Evolutionary conservation across 2,797 vertebrate species (phyloP).

Genomic region (Pelochelys cantorii): DNA sequence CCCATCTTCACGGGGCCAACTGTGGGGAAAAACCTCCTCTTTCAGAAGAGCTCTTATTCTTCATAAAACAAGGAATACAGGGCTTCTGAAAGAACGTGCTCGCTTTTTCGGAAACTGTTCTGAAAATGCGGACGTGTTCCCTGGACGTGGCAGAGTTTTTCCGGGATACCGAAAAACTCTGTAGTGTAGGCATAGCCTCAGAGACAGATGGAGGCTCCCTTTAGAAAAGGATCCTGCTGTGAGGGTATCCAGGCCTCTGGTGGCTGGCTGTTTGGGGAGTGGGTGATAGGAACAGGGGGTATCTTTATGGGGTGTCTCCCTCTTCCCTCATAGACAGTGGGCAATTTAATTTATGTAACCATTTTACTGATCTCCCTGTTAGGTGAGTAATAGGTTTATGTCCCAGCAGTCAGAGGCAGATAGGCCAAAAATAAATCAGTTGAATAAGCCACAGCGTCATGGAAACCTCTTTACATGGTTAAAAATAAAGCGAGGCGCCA

Average conservation of each 20-base stretch:
- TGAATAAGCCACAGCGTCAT: background rate
- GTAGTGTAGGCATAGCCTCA: too few relatives aligned
- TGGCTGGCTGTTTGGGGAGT: background rate
- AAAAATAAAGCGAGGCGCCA: constrained; percentile 62
- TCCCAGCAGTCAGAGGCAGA: background rate
- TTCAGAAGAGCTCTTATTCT: too few relatives aligned
- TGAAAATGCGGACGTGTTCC: too few relatives aligned
- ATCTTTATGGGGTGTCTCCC: background rate
- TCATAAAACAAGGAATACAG: too few relatives aligned
- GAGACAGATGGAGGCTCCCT: background rate
- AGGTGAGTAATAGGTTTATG: constrained; percentile 36
- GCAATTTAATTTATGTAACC: background rate
- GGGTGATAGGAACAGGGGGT: background rate
- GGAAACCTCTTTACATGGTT: constrained; percentile 61
- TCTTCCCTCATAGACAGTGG: background rate
- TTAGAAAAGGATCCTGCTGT: background rate
- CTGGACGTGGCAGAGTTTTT: too few relatives aligned
- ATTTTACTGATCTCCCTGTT: constrained; percentile 3
- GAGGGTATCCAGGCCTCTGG: background rate
- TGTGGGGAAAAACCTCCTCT: too few relatives aligned
- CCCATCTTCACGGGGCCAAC: too few relatives aligned
- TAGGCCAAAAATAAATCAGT: constrained; percentile 49
- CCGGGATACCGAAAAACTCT: too few relatives aligned
- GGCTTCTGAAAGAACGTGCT: too few relatives aligned
- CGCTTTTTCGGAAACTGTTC: too few relatives aligned